Conservation (phyloP, 2,797 vertebrate genomes). For the Etheostoma nigrum region DNA sequence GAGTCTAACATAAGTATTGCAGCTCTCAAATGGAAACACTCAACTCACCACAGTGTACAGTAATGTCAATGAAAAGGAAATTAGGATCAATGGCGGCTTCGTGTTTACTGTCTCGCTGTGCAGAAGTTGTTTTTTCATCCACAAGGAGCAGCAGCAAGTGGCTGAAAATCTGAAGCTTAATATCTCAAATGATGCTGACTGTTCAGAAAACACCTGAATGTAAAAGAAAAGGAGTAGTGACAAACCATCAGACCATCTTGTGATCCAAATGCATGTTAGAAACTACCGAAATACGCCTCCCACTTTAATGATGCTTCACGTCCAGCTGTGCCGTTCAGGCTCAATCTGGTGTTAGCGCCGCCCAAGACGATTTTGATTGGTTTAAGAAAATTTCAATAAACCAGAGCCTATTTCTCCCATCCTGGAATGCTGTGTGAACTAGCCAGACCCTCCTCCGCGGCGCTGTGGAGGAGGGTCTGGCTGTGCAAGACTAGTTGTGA, state of each 20-base stretch:
- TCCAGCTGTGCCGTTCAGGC: constrained; percentile 1
- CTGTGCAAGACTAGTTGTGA: not conserved
- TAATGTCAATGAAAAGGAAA: not conserved
- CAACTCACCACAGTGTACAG: not conserved
- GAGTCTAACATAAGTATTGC: constrained; percentile 9
- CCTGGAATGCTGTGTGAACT: no score
- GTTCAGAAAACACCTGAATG: not conserved
- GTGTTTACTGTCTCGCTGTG: constrained; percentile 7
- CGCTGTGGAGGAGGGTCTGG: no score
- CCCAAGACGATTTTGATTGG: no score
- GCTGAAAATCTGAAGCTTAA: not conserved
- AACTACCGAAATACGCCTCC: not conserved
- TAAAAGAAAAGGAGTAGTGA: not conserved
- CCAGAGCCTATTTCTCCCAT: no score
- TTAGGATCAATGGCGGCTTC: not conserved
- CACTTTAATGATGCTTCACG: constrained; percentile 1
- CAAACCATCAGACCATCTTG: not conserved
- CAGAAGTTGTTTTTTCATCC: not conserved
- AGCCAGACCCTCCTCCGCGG: no score
- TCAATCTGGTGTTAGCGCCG: no score
- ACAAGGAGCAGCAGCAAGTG: not conserved
- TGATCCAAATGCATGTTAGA: not conserved
- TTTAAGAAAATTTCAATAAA: no score
- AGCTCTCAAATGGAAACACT: constrained; percentile 18
- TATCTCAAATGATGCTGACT: constrained; percentile 5